phyloP scores from a whole-genome alignment of 2,888 invertebrate genomes.

The Ormia ochracea region DNA sequence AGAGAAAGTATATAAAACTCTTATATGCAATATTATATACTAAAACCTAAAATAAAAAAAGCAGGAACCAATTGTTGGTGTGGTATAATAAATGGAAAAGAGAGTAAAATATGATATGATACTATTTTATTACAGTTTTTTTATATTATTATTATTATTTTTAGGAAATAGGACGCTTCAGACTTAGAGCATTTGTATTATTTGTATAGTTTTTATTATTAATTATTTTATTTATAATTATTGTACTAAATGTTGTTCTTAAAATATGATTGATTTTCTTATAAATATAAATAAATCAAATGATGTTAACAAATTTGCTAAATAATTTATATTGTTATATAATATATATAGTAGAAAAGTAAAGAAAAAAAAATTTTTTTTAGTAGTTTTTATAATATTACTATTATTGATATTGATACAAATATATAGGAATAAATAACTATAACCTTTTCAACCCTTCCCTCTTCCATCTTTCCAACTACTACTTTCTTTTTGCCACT shows the following conservation, averaged over 20 bases:
- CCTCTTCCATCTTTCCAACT: not conserved
- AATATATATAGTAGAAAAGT: slow-evolving; percentile 57
- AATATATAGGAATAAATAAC: slow-evolving; percentile 4
- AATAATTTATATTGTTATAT: slow-evolving; percentile 62
- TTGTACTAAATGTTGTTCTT: slow-evolving; percentile 63
- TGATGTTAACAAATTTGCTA: slow-evolving; percentile 63
- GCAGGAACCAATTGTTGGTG: slow-evolving; percentile 56
- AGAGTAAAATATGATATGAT: slow-evolving; percentile 27
- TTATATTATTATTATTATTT: slow-evolving; percentile 34
- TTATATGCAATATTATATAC: slow-evolving; percentile 63
- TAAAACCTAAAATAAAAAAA: slow-evolving; percentile 40
- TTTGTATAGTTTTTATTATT: slow-evolving; percentile 69
- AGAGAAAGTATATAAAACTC: slow-evolving; percentile 58
- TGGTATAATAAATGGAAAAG: slow-evolving; percentile 30
- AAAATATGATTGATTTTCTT: slow-evolving; percentile 47
- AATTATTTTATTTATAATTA: slow-evolving; percentile 62
- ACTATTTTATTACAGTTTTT: slow-evolving; percentile 55
- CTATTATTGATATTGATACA: slow-evolving; percentile 36
- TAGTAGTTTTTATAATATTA: slow-evolving; percentile 59
- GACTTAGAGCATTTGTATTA: slow-evolving; percentile 72
- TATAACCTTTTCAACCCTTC: not conserved
- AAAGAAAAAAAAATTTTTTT: slow-evolving; percentile 35
- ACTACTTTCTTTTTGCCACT: not conserved
- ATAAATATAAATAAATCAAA: slow-evolving; percentile 51
- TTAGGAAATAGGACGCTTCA: slow-evolving; percentile 62